These are phyloP conservation scores for Scaptomyza cyrtandrae DNA, from an alignment of 2,888 invertebrate species.

Conservation along the genomic window DNA sequence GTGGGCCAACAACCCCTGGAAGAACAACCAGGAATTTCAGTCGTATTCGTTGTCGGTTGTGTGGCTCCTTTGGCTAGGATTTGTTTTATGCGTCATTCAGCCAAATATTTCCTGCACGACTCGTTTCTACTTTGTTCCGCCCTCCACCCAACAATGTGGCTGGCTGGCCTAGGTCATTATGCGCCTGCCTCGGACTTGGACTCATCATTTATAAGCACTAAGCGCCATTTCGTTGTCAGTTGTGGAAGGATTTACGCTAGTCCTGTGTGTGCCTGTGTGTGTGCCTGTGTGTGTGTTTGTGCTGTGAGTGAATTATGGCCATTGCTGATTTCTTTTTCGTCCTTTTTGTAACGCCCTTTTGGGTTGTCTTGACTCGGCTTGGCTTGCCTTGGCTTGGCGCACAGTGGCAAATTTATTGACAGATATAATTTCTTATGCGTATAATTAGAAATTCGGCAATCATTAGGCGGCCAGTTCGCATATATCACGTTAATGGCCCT, in stretches of 20 bases:
- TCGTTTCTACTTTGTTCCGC: conserved; percentile 1
- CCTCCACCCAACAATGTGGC: conserved; percentile 15
- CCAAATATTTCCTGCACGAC: conserved; percentile 68
- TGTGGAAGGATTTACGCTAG: conserved; percentile 75
- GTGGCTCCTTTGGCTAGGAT: conserved; percentile 55
- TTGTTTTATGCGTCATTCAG: conserved; percentile 74
- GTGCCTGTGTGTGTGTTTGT: no score
- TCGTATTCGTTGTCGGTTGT: conserved; percentile 6
- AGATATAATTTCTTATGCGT: conserved; percentile 80
- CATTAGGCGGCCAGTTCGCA: conserved; percentile 69
- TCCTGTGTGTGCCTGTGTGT: conserved; percentile 41
- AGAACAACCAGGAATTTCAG: conserved; percentile 1
- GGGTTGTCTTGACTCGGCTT: background rate
- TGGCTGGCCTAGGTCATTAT: conserved; percentile 71
- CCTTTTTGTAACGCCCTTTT: conserved; percentile 56
- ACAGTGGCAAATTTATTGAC: conserved; percentile 82
- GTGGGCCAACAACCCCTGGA: conserved; percentile 58
- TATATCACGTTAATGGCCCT: conserved; percentile 77
- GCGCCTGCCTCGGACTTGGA: conserved; percentile 60
- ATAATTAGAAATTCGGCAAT: conserved; percentile 82
- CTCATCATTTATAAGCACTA: conserved; percentile 79
- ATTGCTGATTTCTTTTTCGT: conserved; percentile 72
- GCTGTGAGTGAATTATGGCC: conserved; percentile 79
- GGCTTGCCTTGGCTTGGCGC: conserved; percentile 2
- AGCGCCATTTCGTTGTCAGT: conserved; percentile 73